Percentiles rank a stretch among this genome's conserved stretches.
Evolutionary conservation across 2,113 vertebrate genomes (phyloP).

Genomic region (Coptodon rendalli): DNA sequence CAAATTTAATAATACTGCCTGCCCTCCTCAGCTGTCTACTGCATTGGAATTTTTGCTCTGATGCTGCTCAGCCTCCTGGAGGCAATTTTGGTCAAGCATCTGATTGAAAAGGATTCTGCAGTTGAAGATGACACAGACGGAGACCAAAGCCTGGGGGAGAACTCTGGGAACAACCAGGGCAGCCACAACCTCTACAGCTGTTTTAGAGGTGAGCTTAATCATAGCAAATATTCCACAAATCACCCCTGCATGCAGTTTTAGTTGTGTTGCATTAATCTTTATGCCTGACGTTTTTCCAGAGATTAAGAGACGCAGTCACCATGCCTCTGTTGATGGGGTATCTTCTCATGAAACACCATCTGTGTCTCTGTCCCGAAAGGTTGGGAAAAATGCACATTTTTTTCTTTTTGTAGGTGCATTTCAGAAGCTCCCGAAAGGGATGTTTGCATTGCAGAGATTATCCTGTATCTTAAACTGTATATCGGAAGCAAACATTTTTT

Average conservation of each 20-base stretch:
- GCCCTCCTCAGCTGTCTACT: background rate
- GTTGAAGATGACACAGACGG: background rate
- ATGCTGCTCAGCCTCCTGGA: background rate
- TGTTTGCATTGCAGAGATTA: background rate
- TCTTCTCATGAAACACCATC: background rate
- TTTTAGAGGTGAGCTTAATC: background rate
- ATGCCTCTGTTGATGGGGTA: background rate
- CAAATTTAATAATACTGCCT: background rate
- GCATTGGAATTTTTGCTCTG: background rate
- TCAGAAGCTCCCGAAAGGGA: background rate
- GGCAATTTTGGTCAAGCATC: background rate
- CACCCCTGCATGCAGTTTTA: background rate
- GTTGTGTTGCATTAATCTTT: background rate
- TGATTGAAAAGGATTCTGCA: background rate
- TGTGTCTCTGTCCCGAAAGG: background rate
- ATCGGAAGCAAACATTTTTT: background rate
- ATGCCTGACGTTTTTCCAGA: fast-evolving
- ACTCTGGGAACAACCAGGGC: background rate
- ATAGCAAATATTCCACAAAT: background rate
- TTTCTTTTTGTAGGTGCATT: background rate
- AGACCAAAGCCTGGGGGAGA: background rate
- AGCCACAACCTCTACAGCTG: background rate
- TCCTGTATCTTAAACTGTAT: background rate
- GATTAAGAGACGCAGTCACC: background rate
- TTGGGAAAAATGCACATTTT: background rate